Evolutionary conservation across 2,888 invertebrate species (phyloP).

Genomic region (Mythimna vitellina): DNA sequence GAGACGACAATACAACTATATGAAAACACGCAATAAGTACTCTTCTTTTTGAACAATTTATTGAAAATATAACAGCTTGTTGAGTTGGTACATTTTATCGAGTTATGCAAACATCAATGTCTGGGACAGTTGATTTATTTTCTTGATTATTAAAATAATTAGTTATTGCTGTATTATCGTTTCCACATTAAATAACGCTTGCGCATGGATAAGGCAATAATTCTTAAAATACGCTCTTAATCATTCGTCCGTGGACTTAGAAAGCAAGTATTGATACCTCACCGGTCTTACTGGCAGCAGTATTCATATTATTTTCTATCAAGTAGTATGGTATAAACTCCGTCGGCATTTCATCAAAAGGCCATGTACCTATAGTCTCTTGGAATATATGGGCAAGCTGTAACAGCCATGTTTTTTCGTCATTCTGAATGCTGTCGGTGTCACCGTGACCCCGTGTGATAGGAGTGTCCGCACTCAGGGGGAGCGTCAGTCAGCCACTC

Average conservation of each 20-base stretch:
- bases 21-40: too few species aligned
- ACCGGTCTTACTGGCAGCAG: background rate
- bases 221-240: background rate
- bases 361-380: background rate
- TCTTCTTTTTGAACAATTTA: too few species aligned
- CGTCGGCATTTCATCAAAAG: background rate
- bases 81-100: too few species aligned
- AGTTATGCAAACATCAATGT: too few species aligned
- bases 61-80: too few species aligned
- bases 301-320: background rate
- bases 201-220: too few species aligned
- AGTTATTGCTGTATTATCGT: too few species aligned
- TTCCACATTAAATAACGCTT: too few species aligned
- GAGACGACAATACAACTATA: too few species aligned
- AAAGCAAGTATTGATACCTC: background rate
- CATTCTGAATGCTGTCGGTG: background rate
- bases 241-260: background rate
- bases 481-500: conserved; percentile 14
- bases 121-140: too few species aligned
- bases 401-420: conserved; percentile 10
- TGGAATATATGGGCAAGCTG: background rate
- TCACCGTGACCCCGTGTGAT: background rate
- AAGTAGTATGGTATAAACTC: background rate
- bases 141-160: too few species aligned
- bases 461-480: conserved; percentile 26